Base-by-base conservation (phyloP, 2,888 invertebrate species). In the Bombylius major region DNA sequence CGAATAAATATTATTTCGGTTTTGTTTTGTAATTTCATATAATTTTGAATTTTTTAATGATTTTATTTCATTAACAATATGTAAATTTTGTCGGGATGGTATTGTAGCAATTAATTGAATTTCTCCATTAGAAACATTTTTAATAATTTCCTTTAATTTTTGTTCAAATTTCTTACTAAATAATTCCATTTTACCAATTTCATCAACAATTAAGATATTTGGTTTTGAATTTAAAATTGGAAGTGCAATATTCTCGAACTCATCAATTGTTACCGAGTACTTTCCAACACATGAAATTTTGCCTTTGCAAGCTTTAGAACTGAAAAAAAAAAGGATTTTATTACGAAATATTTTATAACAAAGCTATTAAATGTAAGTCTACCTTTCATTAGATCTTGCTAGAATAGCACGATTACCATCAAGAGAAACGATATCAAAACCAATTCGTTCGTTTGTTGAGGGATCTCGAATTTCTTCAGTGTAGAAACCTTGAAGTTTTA, bases 361-460 rank as follows among this genome's bases (percentile, higher is more conserved):
- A 23, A 23, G 23, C 23, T 23, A 23, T 23, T 23, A 3, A 23
- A 3, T 23, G 3, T 23, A 23, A n/a, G 1, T 8, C 5, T 36
- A 36, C 34, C 4, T 5, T 36, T 5, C 8, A 33, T 50, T 66
- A 56, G 74, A 69, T 67, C 81, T 75, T 8, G 85, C 81, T 53
- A 86, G 69, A 12, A 73, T 66, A 4, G 70, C 76, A 55, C 77
- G 74, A 56, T 71, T 64, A 1, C 77, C 78, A 58, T 69, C 62
- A 4, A 76, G 65, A 0, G 78, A 77, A 4, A 84, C 76, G 45
- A 84, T 72, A 71, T 84, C 83, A 65, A 86, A 86, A 12, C 86
- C 86, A 47, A 77, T 75, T 58, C 86, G 75, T 54, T 66, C 69
- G 5, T 71, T 70, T 5, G 13, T 50, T 31, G 65, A 23, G 1